These are phyloP conservation scores for Accipiter virgatus DNA, from an alignment of 2,113 vertebrate genomes.

Conservation along the genomic window DNA sequence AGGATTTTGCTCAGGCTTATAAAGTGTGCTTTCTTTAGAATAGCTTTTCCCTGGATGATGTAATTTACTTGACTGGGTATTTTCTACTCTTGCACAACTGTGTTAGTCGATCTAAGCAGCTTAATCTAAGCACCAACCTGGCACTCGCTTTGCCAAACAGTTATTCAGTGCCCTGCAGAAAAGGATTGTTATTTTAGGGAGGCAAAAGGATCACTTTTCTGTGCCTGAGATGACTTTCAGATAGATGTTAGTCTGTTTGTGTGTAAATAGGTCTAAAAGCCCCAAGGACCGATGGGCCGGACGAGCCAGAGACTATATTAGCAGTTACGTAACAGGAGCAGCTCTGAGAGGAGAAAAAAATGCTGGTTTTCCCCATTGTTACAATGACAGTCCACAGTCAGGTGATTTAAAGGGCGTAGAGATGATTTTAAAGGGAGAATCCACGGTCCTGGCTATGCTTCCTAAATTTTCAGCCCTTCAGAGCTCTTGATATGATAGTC, in stretches of 20 bases:
- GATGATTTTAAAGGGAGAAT: not conserved
- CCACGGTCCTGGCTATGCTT: not conserved
- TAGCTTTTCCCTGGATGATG: conserved; percentile 72
- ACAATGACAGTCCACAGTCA: not conserved
- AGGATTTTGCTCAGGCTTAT: conserved; percentile 39
- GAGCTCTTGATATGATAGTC: not conserved
- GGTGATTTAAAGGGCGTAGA: not conserved
- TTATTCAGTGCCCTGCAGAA: not conserved
- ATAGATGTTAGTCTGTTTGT: conserved; percentile 30
- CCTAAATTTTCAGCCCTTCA: not conserved
- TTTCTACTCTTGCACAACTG: conserved; percentile 62
- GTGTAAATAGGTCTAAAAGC: conserved; percentile 48
- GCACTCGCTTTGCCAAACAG: not conserved
- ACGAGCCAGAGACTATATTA: not conserved
- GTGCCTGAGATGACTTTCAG: conserved; percentile 20
- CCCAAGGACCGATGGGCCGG: not conserved
- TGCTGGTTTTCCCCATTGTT: not conserved
- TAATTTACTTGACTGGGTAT: conserved; percentile 67
- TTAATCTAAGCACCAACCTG: conserved; percentile 53
- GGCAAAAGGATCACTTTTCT: not conserved
- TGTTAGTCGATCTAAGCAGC: conserved; percentile 58
- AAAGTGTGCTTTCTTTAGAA: conserved; percentile 62
- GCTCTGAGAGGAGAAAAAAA: not conserved
- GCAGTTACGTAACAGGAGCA: conserved; percentile 21
- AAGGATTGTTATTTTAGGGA: conserved; percentile 31